phyloP scores from a whole-genome alignment of 1,140 invertebrate species.

The Apis florea region DNA sequence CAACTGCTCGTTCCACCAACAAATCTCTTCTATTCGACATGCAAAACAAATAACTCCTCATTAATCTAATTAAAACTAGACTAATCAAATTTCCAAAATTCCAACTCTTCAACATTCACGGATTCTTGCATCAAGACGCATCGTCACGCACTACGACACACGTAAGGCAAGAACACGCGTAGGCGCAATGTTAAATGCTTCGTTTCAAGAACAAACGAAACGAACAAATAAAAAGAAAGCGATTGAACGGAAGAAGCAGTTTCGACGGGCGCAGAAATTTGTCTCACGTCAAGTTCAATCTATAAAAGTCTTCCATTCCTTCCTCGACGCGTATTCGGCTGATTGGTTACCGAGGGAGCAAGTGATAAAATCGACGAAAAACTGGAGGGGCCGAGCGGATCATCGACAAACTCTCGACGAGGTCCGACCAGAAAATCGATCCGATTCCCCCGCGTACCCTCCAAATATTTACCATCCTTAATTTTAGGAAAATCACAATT shows the following conservation, averaged over 20 bases:
- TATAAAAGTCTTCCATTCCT: constrained; percentile 73
- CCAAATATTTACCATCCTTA: constrained; percentile 14
- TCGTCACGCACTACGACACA: neutral
- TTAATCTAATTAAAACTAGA: neutral
- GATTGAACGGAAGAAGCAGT: neutral
- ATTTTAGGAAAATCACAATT: neutral
- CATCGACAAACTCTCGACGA: constrained; percentile 10
- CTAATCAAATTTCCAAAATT: neutral
- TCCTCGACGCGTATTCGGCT: constrained; percentile 60
- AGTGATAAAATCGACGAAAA: neutral
- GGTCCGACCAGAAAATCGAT: neutral
- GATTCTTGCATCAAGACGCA: neutral
- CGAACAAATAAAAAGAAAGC: neutral
- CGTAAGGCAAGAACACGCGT: neutral
- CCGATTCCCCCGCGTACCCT: neutral
- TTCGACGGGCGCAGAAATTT: constrained; percentile 33
- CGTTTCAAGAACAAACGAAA: neutral
- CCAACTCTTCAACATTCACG: neutral
- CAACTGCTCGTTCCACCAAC: too few species aligned
- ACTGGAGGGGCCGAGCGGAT: neutral
- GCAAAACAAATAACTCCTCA: too few species aligned
- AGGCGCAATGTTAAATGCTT: neutral
- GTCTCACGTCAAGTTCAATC: constrained; percentile 64
- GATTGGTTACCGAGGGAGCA: constrained; percentile 34
- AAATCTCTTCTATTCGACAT: too few species aligned